phyloP scores from a whole-genome alignment of 2,113 vertebrate species.

The Prinia subflava region DNA sequence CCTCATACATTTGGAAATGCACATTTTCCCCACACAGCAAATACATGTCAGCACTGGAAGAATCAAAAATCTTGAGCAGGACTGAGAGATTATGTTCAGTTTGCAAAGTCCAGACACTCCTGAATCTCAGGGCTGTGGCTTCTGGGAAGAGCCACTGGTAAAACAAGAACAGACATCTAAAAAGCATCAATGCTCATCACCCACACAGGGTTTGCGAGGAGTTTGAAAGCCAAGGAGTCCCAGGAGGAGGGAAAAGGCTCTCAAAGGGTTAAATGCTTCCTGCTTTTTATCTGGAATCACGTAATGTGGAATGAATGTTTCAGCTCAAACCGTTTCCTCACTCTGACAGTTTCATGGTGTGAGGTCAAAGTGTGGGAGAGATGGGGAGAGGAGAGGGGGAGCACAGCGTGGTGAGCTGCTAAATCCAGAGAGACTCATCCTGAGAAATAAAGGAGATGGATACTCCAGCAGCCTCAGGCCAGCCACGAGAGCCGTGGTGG shows the following conservation, averaged over 20 bases:
- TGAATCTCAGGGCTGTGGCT: neutral
- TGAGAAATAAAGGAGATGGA: neutral
- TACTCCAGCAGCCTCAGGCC: neutral
- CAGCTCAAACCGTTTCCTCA: conserved; percentile 24
- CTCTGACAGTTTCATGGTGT: conserved; percentile 31
- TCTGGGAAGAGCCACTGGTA: neutral
- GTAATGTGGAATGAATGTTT: conserved; percentile 61
- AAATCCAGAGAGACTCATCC: neutral
- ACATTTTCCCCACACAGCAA: neutral
- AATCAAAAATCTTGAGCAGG: neutral
- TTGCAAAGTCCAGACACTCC: neutral
- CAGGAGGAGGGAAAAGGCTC: neutral
- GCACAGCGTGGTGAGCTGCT: neutral
- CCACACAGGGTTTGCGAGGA: neutral
- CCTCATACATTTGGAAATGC: neutral
- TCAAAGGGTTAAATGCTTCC: conserved; percentile 43
- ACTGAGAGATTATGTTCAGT: neutral
- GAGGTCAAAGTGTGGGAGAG: conserved; percentile 40
- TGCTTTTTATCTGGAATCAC: conserved; percentile 37
- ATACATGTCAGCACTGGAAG: neutral
- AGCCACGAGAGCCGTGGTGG: neutral
- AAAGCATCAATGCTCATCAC: neutral
- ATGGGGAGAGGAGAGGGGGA: neutral
- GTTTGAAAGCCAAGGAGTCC: neutral
- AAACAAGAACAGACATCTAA: neutral